Evolutionary conservation across 2,888 invertebrate genomes (phyloP).

Genomic region (Clepsis dumicolana): DNA sequence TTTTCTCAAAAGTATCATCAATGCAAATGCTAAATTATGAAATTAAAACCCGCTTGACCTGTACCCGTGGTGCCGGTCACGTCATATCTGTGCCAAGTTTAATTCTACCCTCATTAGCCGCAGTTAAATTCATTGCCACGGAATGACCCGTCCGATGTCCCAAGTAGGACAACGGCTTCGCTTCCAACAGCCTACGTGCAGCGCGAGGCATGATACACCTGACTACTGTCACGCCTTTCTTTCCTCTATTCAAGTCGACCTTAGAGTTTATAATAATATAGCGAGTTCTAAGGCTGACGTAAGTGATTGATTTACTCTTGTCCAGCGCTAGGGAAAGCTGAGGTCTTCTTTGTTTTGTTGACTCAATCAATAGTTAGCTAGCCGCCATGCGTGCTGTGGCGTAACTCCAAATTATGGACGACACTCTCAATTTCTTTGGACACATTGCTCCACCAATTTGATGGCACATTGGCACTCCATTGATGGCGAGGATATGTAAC

Average conservation of each 20-base stretch:
- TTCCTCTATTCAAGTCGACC: conserved; percentile 51
- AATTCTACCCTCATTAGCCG: conserved; percentile 57
- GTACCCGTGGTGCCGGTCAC: conserved; percentile 54
- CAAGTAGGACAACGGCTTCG: conserved; percentile 64
- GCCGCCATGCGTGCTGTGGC: conserved; percentile 61
- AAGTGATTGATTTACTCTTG: conserved; percentile 65
- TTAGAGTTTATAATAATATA: conserved; percentile 54
- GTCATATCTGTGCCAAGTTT: conserved; percentile 48
- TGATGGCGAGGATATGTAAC: conserved; percentile 1
- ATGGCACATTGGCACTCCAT: background rate
- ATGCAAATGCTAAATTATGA: conserved; percentile 15
- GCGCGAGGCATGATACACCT: conserved; percentile 51
- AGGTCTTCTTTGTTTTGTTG: conserved; percentile 62
- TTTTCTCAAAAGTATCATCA: conserved; percentile 4
- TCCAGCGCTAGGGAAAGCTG: conserved; percentile 72
- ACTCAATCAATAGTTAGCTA: conserved; percentile 65
- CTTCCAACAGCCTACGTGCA: conserved; percentile 66
- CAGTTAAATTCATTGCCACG: conserved; percentile 60
- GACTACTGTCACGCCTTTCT: conserved; percentile 45
- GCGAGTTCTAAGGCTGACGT: conserved; percentile 49
- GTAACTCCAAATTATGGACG: conserved; percentile 67
- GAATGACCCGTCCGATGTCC: conserved; percentile 58
- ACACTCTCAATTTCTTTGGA: conserved; percentile 78
- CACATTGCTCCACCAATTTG: conserved; percentile 46
- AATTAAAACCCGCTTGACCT: conserved; percentile 11